phyloP scores from a whole-genome alignment of 2,797 vertebrate genomes.

The Platyrinchus mystaceus region DNA sequence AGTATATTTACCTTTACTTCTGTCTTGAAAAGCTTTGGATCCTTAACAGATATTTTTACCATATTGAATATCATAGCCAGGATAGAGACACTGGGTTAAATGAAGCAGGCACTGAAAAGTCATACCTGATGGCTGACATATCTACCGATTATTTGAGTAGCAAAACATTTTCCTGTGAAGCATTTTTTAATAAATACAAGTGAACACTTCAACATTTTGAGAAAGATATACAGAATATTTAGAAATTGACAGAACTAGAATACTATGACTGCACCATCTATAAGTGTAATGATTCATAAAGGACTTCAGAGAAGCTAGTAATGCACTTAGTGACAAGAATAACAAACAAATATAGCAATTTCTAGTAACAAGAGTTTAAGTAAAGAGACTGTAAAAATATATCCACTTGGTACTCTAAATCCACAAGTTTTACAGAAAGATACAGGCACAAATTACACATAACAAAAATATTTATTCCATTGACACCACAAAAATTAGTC shows the following conservation, averaged over 20 bases:
- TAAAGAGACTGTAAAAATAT: not conserved
- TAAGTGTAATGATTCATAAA: not conserved
- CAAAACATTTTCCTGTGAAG: constrained; percentile 29
- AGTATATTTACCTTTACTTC: not conserved
- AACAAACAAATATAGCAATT: not conserved
- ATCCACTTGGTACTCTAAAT: not conserved
- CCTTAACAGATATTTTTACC: not conserved
- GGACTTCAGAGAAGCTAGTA: not conserved
- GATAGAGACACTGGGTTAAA: constrained; percentile 32
- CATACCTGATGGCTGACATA: not conserved
- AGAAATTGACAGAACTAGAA: not conserved
- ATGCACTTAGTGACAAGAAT: not conserved
- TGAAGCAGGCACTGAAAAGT: constrained; percentile 41
- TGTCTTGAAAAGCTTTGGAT: not conserved
- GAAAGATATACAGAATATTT: not conserved
- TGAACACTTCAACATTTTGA: not conserved
- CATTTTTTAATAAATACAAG: not conserved
- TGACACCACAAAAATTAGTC: not conserved
- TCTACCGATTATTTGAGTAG: not conserved
- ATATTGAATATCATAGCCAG: constrained; percentile 30
- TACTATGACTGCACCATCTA: not conserved
- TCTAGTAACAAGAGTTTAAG: not conserved
- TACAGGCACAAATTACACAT: not conserved
- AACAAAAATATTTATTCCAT: not conserved
- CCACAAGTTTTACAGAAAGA: not conserved